A percentile compares a stretch with the other conserved stretches of the same genome.
phyloP scores from a whole-genome alignment of 2,888 invertebrate genomes.

The Prosapia bicincta region DNA sequence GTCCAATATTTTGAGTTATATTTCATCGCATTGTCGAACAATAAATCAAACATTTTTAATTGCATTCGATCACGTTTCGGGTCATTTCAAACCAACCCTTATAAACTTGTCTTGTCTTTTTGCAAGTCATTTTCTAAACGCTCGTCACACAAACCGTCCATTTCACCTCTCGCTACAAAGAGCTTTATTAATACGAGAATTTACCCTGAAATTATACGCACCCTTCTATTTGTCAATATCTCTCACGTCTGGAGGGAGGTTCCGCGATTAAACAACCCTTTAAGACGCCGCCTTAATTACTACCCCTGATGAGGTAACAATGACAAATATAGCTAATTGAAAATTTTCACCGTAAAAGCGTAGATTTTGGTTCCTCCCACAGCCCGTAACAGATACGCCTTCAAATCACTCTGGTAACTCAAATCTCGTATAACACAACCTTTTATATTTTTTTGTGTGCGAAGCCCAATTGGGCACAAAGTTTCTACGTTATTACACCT shows the following conservation, averaged over 20 bases:
- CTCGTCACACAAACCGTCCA: background rate
- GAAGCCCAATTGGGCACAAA: no score
- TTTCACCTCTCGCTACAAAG: background rate
- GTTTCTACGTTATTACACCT: no score
- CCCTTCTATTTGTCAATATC: conserved; percentile 19
- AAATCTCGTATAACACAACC: no score
- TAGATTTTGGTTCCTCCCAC: background rate
- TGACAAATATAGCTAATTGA: conserved; percentile 20
- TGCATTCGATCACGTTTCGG: no score
- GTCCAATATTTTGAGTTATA: no score
- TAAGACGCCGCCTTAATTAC: conserved; percentile 22
- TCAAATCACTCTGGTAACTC: no score
- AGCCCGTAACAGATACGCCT: background rate
- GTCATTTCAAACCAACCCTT: background rate
- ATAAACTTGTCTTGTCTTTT: background rate
- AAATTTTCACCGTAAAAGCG: conserved; percentile 22
- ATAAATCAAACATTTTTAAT: no score
- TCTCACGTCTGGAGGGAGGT: background rate
- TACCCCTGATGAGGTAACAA: conserved; percentile 10
- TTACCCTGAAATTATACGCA: background rate
- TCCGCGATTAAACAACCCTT: conserved; percentile 14
- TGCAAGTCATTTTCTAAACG: background rate
- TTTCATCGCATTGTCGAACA: no score
- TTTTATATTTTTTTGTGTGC: no score
- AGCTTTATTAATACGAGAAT: background rate